phyloP scores from a whole-genome alignment of 2,797 vertebrate species.

The Acanthiza pusilla region DNA sequence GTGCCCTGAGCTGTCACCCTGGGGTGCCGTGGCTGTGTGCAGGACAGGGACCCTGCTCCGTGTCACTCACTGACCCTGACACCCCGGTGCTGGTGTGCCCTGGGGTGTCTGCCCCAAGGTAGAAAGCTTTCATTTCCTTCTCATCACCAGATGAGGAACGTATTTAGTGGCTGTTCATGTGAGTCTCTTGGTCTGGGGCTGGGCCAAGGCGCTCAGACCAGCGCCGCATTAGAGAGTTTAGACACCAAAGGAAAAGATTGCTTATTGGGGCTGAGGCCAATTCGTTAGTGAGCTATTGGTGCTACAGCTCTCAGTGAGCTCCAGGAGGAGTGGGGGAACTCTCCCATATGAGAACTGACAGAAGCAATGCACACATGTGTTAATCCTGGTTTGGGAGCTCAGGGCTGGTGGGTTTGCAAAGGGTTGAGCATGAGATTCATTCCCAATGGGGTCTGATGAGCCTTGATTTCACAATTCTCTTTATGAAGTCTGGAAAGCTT shows the following conservation, averaged over 20 bases:
- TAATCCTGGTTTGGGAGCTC: background rate
- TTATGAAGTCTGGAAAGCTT: background rate
- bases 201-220: background rate
- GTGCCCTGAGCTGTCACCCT: slow-evolving; percentile 41
- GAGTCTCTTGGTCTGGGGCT: background rate
- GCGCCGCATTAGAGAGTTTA: background rate
- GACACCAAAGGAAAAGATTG: background rate
- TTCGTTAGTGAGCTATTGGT: background rate
- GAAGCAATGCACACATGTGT: background rate
- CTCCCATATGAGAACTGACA: background rate
- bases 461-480: background rate
- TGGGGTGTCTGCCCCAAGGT: background rate
- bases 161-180: background rate
- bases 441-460: background rate
- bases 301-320: background rate
- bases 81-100: background rate
- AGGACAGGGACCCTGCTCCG: background rate
- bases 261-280: background rate
- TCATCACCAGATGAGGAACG: accelerated
- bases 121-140: background rate
- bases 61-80: background rate
- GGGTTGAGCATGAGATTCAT: background rate
- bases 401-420: background rate
- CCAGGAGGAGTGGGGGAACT: background rate
- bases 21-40: background rate